Percentiles rank a stretch among this genome's conserved stretches.
Evolutionary conservation across 1,140 invertebrate species (phyloP).

Genomic region (Metaphire vulgaris): DNA sequence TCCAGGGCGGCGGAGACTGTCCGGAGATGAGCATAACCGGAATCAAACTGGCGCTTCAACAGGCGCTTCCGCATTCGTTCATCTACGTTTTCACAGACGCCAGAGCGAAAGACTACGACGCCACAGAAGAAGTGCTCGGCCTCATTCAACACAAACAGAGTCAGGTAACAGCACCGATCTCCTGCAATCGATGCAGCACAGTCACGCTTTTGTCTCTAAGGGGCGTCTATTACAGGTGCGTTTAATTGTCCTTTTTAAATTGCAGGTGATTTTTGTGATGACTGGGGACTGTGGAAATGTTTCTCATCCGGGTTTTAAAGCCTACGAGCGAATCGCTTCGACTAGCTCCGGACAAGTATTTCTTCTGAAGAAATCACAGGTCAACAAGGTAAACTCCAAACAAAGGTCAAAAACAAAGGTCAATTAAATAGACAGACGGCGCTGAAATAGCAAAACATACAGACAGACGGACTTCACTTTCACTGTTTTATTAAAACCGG

Average conservation of each 20-base stretch:
- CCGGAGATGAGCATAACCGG: constrained; percentile 65
- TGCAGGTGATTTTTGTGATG: constrained; percentile 69
- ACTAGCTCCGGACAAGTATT: constrained; percentile 69
- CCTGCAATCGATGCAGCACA: too few relatives aligned
- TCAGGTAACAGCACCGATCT: constrained; percentile 55
- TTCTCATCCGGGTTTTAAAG: constrained; percentile 58
- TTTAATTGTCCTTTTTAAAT: too few relatives aligned
- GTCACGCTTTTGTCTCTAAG: too few relatives aligned
- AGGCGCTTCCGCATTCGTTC: constrained; percentile 62
- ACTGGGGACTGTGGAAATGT: constrained; percentile 66
- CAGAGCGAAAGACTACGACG: constrained; percentile 61
- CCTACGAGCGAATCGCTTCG: constrained; percentile 65
- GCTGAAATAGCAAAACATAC: neutral
- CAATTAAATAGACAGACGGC: neutral
- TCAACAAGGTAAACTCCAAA: constrained; percentile 57
- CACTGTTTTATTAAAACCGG: too few relatives aligned
- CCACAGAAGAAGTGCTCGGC: constrained; percentile 60
- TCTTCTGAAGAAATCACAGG: constrained; percentile 64
- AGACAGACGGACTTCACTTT: neutral
- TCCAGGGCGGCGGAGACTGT: constrained; percentile 68
- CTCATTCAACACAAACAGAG: constrained; percentile 65
- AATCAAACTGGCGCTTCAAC: constrained; percentile 61
- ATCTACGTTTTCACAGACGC: constrained; percentile 74
- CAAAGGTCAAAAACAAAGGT: neutral
- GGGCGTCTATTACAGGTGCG: too few relatives aligned